phyloP scores from a whole-genome alignment of 2,888 invertebrate genomes.

The Biston betularia region DNA sequence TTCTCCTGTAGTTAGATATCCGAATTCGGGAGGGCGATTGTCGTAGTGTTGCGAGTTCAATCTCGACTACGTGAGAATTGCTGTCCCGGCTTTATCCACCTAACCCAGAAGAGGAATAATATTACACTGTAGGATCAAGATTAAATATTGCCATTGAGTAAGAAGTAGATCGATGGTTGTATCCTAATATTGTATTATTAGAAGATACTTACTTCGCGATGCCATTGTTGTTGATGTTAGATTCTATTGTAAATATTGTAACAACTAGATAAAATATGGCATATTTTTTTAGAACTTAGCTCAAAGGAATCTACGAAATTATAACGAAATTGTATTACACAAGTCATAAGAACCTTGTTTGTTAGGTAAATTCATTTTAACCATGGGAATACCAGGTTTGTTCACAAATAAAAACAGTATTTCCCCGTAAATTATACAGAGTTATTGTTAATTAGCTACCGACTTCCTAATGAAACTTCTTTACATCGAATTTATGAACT shows the following conservation, averaged over 20 bases:
- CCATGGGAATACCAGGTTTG: neutral
- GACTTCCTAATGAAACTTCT: too few species aligned
- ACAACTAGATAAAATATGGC: neutral
- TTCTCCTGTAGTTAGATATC: too few species aligned
- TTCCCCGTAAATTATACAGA: neutral
- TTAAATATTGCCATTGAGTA: constrained; percentile 2
- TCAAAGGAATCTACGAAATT: constrained; percentile 5
- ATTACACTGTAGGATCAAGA: too few species aligned
- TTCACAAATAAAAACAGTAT: neutral
- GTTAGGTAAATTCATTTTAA: too few species aligned
- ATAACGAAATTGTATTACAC: neutral
- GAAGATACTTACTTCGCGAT: constrained; percentile 10
- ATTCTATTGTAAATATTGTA: constrained; percentile 10
- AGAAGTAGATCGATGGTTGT: neutral
- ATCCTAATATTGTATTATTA: constrained; percentile 9
- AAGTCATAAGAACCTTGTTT: neutral
- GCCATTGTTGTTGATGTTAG: constrained; percentile 11
- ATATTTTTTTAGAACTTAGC: constrained; percentile 2
- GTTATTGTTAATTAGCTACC: too few species aligned
- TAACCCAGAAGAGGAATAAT: too few species aligned
- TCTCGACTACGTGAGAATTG: too few species aligned
- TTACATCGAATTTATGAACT: too few species aligned
- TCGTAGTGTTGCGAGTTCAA: too few species aligned
- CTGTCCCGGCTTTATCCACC: too few species aligned
- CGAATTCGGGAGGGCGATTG: too few species aligned